Percentiles rank a stretch among this genome's conserved stretches.
phyloP scores from a whole-genome alignment of 2,888 invertebrate genomes.

The Andrena chrysosceles region DNA sequence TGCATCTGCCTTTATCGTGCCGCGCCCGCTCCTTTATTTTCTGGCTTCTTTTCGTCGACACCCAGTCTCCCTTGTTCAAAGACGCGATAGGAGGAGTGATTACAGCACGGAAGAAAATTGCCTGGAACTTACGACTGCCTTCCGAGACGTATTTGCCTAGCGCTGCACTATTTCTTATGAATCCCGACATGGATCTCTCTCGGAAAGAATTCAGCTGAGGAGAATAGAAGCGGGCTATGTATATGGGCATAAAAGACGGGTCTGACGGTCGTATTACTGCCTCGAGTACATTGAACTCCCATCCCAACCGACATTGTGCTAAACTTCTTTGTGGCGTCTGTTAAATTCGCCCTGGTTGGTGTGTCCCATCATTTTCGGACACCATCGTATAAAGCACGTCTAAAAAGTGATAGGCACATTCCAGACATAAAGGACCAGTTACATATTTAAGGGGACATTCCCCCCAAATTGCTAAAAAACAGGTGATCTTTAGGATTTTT shows the following conservation, averaged over 20 bases:
- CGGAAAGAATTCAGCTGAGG: constrained; percentile 21
- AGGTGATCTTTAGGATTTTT: no score
- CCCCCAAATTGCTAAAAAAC: no score
- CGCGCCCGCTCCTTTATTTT: constrained; percentile 23
- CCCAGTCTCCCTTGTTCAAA: constrained; percentile 22
- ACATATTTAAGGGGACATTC: no score
- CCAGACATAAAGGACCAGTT: no score
- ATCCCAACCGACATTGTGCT: constrained; percentile 11
- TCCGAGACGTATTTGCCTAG: constrained; percentile 44
- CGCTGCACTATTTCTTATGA: constrained; percentile 54
- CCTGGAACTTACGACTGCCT: constrained; percentile 41
- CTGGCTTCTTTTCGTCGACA: constrained; percentile 15
- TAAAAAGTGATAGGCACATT: no score
- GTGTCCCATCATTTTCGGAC: no score
- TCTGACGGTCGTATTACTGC: constrained; percentile 4
- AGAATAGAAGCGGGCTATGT: constrained; percentile 15
- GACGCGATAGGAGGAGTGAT: constrained; percentile 42
- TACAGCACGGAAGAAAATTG: constrained; percentile 50
- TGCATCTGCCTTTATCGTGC: constrained; percentile 16
- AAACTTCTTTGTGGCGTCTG: constrained; percentile 6
- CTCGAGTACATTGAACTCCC: constrained; percentile 15
- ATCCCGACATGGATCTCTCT: constrained; percentile 29
- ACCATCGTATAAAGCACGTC: neutral
- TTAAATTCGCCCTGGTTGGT: neutral
- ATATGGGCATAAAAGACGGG: constrained; percentile 26